phyloP scores from a whole-genome alignment of 2,888 invertebrate genomes.

The Sepiola atlantica region DNA sequence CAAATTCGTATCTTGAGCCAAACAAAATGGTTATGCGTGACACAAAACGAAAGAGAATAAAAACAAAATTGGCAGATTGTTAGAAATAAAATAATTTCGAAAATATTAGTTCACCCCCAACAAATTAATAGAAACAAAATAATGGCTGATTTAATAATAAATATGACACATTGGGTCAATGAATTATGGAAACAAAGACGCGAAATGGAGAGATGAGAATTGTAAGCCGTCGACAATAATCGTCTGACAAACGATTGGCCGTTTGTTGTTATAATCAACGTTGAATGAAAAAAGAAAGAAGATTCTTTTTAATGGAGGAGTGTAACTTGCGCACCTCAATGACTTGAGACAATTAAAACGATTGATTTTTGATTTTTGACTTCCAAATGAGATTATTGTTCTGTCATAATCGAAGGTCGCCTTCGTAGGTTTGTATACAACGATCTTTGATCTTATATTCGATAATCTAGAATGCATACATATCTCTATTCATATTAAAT shows the following conservation, averaged over 20 bases:
- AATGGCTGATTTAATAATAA: not conserved
- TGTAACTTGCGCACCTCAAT: not conserved
- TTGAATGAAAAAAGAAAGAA: not conserved
- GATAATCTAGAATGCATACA: not conserved
- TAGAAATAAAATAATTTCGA: not conserved
- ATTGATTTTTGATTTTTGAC: not conserved
- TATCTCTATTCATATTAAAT: not conserved
- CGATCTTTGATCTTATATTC: not conserved
- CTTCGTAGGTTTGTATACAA: not conserved
- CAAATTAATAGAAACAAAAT: not conserved
- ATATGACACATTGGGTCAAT: not conserved
- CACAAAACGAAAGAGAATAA: not conserved
- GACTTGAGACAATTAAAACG: not conserved
- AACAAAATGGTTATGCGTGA: no score
- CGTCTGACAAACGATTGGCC: not conserved
- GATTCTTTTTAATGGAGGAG: not conserved
- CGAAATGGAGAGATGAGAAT: not conserved
- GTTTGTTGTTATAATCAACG: not conserved
- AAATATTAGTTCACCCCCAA: not conserved
- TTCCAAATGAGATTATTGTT: not conserved
- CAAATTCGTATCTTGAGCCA: no score
- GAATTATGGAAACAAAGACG: not conserved
- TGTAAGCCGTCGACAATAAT: not conserved
- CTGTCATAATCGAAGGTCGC: not conserved
- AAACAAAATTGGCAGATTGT: not conserved